A percentile compares a stretch with the other conserved stretches of the same genome.
Conservation (phyloP, 2,888 invertebrate species). For the Willowsia nigromaculata region DNA sequence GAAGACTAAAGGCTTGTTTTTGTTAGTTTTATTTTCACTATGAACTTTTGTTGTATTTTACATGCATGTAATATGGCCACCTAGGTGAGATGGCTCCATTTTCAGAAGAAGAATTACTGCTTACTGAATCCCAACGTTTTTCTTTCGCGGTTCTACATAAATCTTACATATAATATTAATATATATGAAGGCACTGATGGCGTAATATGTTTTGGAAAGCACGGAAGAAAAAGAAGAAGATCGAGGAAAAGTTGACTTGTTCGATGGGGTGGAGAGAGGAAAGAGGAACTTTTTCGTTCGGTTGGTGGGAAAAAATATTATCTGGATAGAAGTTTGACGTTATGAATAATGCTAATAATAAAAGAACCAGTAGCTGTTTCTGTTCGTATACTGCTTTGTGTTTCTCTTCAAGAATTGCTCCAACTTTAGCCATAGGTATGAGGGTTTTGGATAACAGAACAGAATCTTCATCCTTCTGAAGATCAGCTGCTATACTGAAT, state of each 20-base stretch:
- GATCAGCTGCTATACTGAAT: slow-evolving; percentile 53
- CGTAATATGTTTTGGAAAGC: neutral
- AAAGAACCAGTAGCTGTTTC: slow-evolving; percentile 14
- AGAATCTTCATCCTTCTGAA: slow-evolving; percentile 19
- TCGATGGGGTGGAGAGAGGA: neutral
- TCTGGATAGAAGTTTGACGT: slow-evolving; percentile 63
- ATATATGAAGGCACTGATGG: neutral
- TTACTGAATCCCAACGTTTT: neutral
- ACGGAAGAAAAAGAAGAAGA: neutral
- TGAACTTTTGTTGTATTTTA: neutral
- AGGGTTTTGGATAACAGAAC: neutral
- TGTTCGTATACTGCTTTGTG: neutral
- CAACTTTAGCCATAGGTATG: slow-evolving; percentile 29
- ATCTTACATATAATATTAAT: neutral
- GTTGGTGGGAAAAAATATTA: slow-evolving; percentile 57
- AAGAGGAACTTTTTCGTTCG: slow-evolving; percentile 40
- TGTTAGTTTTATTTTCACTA: neutral
- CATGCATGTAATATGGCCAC: neutral
- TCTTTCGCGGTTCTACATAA: neutral
- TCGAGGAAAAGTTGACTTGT: slow-evolving; percentile 45
- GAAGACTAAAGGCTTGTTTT: neutral
- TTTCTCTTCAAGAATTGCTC: neutral
- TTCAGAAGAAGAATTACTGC: neutral
- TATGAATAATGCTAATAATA: slow-evolving; percentile 70
- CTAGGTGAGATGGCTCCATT: neutral